These are phyloP conservation scores for Drosophila navojoa DNA, from an alignment of 1,140 invertebrate species.

Conservation along the genomic window DNA sequence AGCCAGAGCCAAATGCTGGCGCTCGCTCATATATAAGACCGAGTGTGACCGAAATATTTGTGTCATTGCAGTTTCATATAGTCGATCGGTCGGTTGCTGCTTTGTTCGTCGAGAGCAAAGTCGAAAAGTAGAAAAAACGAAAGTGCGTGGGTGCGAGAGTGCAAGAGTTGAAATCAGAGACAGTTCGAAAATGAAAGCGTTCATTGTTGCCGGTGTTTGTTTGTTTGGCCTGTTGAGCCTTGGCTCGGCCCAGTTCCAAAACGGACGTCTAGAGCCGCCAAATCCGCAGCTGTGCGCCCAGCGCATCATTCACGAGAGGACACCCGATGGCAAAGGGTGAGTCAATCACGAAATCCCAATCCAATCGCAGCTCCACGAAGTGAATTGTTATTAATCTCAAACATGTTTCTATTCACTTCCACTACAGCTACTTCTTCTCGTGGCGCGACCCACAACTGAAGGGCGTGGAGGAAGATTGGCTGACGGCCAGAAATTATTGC, in stretches of 20 bases:
- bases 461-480: conserved; percentile 91
- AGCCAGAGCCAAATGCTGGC: conserved; percentile 13
- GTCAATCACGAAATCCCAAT: conserved; percentile 20
- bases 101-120: conserved; percentile 38
- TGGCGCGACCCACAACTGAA: conserved; percentile 90
- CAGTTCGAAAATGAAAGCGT: conserved; percentile 84
- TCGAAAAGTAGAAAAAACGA: conserved; percentile 30
- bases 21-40: conserved; percentile 63
- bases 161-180: conserved; percentile 19
- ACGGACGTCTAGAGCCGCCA: conserved; percentile 89
- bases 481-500: conserved; percentile 92
- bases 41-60: conserved; percentile 64
- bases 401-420: background rate
- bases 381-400: conserved; percentile 6
- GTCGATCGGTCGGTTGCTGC: conserved; percentile 60
- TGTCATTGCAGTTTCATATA: conserved; percentile 74
- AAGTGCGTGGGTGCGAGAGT: conserved; percentile 66
- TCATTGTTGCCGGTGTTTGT: conserved; percentile 79
- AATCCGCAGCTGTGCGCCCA: conserved; percentile 89
- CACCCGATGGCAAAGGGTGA: conserved; percentile 85
- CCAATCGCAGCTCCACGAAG: background rate
- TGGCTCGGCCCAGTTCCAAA: conserved; percentile 87
- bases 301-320: conserved; percentile 87
- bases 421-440: conserved; percentile 90
- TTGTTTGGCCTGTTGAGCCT: conserved; percentile 84